Evolutionary conservation across 2,888 invertebrate species (phyloP).

Genomic region (Synergus japonicus): DNA sequence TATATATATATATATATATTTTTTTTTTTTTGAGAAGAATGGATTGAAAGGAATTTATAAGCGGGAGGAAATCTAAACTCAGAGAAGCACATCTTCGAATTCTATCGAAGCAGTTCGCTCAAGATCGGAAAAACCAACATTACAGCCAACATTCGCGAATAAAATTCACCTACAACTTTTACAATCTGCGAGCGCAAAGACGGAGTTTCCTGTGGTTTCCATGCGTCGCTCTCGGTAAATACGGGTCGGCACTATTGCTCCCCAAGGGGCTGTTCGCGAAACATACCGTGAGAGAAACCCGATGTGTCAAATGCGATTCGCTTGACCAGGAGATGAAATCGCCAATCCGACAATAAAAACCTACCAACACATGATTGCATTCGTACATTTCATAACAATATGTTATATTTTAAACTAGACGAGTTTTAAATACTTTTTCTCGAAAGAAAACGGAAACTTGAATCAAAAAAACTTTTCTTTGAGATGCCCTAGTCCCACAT

Average conservation of each 20-base stretch:
- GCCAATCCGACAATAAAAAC: not conserved
- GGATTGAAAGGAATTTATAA: not conserved
- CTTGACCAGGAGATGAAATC: constrained; percentile 34
- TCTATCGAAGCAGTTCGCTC: not conserved
- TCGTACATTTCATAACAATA: not conserved
- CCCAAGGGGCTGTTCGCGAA: constrained; percentile 27
- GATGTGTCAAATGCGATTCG: constrained; percentile 36
- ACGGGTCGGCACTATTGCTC: constrained; percentile 36
- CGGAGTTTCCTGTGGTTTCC: constrained; percentile 24
- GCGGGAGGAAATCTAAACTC: not conserved
- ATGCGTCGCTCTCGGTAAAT: constrained; percentile 33
- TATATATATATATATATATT: no score
- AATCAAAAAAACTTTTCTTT: not conserved
- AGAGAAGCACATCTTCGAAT: not conserved
- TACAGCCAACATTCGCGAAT: constrained; percentile 3
- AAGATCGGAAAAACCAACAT: not conserved
- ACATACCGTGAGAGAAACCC: constrained; percentile 22
- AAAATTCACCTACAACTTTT: constrained; percentile 34
- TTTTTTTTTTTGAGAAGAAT: no score
- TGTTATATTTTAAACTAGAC: not conserved
- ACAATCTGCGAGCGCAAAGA: constrained; percentile 25
- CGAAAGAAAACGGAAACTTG: not conserved
- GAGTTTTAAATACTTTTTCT: not conserved
- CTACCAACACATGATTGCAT: not conserved
- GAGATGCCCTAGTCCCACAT: not conserved